Evolutionary conservation across 2,797 vertebrate genomes (phyloP).

Genomic region (Chrysolophus pictus): DNA sequence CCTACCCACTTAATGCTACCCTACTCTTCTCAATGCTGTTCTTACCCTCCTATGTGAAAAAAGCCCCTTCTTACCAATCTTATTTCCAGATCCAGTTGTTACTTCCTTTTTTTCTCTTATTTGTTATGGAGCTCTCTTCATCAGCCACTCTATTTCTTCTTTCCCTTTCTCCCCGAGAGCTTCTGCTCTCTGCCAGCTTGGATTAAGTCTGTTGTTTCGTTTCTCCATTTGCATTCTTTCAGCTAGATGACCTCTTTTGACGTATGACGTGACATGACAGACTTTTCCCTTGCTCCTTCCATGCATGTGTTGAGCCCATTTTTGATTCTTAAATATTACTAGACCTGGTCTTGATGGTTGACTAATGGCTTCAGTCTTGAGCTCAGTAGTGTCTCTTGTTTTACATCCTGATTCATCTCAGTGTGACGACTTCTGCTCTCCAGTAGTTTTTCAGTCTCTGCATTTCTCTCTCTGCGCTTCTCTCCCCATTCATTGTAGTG

Average conservation of each 20-base stretch:
- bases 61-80: constrained; percentile 16
- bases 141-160: background rate
- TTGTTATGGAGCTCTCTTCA: background rate
- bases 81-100: constrained; percentile 44
- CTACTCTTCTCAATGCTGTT: background rate
- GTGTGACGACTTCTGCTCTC: background rate
- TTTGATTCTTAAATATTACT: background rate
- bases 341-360: background rate
- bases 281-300: background rate
- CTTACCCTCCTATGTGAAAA: background rate
- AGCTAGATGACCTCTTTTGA: background rate
- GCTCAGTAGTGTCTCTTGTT: background rate
- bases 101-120: constrained; percentile 51
- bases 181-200: background rate
- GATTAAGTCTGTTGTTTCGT: constrained; percentile 22
- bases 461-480: background rate
- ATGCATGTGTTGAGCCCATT: background rate
- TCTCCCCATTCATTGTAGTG: constrained; percentile 10
- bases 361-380: background rate
- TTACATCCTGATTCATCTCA: background rate
- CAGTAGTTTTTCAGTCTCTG: background rate
- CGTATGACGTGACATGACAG: background rate
- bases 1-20: background rate
- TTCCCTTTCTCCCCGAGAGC: constrained; percentile 40
- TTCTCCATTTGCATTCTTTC: constrained; percentile 37